A percentile compares a stretch with the other conserved stretches of the same genome.
These are phyloP conservation scores for Telmatochromis sp. DNA, from an alignment of 2,113 vertebrate genomes.

Conservation along the genomic window DNA sequence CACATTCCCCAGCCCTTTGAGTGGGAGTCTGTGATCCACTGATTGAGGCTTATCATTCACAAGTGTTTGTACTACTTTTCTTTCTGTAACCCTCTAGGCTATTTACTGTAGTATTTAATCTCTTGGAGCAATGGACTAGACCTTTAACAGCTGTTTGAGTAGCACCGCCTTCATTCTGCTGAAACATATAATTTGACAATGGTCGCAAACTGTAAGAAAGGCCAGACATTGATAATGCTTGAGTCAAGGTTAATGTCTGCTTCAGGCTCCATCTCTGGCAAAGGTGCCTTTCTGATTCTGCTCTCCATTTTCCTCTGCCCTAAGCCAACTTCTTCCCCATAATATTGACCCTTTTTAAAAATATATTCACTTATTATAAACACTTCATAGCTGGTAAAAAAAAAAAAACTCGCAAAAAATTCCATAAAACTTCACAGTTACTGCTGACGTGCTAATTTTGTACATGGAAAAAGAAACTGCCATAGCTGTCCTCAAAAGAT, in stretches of 20 bases:
- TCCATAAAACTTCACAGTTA: not conserved
- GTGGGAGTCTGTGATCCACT: not conserved
- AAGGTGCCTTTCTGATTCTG: not conserved
- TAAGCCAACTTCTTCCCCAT: not conserved
- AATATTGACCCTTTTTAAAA: fast-evolving
- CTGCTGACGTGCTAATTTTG: not conserved
- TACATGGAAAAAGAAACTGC: not conserved
- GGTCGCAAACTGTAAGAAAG: not conserved
- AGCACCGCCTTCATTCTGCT: not conserved
- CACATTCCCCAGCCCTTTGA: not conserved
- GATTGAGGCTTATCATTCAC: not conserved
- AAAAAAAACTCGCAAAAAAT: not conserved
- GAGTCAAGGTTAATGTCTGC: not conserved
- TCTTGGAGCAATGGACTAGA: not conserved
- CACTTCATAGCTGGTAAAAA: not conserved
- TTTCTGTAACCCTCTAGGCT: fast-evolving
- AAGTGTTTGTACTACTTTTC: not conserved
- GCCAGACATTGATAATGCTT: not conserved
- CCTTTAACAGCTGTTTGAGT: not conserved
- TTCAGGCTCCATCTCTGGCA: not conserved
- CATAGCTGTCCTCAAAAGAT: not conserved
- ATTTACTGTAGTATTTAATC: not conserved
- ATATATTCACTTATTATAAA: not conserved
- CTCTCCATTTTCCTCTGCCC: not conserved
- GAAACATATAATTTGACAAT: not conserved